Percentiles rank a stretch among this genome's conserved stretches.
These are phyloP conservation scores for Yponomeuta cagnagella DNA, from an alignment of 2,888 invertebrate species.

Conservation along the genomic window DNA sequence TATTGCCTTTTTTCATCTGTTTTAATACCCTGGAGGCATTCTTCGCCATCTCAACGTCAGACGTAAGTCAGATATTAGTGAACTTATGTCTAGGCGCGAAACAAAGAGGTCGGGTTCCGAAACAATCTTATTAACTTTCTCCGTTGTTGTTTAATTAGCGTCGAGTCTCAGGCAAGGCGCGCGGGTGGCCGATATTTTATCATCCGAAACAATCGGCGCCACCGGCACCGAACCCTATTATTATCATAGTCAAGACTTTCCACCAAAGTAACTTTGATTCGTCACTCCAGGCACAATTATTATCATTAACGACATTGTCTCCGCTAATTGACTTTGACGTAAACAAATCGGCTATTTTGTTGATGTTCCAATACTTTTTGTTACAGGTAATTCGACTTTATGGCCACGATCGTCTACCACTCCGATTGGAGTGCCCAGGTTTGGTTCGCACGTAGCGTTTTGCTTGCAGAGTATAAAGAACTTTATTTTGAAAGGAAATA, in stretches of 20 bases:
- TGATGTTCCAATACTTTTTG: conserved; percentile 61
- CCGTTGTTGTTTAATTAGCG: conserved; percentile 75
- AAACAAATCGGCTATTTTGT: conserved; percentile 57
- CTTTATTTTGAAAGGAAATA: not conserved
- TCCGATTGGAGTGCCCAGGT: conserved; percentile 6
- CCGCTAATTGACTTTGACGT: conserved; percentile 56
- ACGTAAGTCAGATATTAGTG: conserved; percentile 51
- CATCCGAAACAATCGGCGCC: conserved; percentile 70
- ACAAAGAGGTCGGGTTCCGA: conserved; percentile 68
- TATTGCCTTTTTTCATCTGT: not conserved
- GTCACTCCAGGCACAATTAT: conserved; percentile 64
- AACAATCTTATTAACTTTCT: conserved; percentile 74
- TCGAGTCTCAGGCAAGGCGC: conserved; percentile 53
- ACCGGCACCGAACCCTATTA: conserved; percentile 54
- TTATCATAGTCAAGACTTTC: conserved; percentile 70
- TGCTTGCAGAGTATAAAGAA: not conserved
- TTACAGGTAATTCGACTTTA: conserved; percentile 55
- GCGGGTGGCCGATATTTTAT: conserved; percentile 70
- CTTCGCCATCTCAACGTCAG: conserved; percentile 19
- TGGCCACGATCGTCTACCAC: conserved; percentile 2
- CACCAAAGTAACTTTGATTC: conserved; percentile 69
- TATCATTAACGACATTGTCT: conserved; percentile 67
- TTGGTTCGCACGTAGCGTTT: conserved; percentile 7
- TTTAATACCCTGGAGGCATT: not conserved
- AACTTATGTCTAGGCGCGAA: conserved; percentile 52